Base-by-base conservation (phyloP, 92 coral and sea anemone genomes). In the Ricordea florida region DNA sequence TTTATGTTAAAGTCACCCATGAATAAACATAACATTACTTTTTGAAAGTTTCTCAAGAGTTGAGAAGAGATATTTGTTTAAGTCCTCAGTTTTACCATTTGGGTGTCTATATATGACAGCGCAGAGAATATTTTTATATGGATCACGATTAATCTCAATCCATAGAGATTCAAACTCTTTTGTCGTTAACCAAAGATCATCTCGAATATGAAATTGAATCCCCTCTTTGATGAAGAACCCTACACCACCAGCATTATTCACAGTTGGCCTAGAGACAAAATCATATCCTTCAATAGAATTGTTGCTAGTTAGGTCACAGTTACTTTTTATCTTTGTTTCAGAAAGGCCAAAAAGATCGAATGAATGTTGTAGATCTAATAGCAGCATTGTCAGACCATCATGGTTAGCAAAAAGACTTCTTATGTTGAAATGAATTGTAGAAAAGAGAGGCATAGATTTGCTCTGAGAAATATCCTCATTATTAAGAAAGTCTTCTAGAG, bases 381-480 rank as follows among this genome's bases (percentile, higher is more conserved):
- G 57, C 35, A 65, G 53, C 48, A 41, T 25, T 36, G 57, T 15
- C 51, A 79, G 9, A 27, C 51, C 55, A 29, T 53, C 61, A 33
- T 67, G 57, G 47, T 79, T 79, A 27, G 78, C 85, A 43, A 56
- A 28, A 16, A 67, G 69, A 44, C 70, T 67, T 33, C 85, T 57
- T 10, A 67, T 46, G 42, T 79, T 79, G 40, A 40, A 41, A 32
- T 79, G 85, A 5, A 79, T 36, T 4, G 69, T 49, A 16, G 85
- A 15, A 18, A 68, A 62, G n/a, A 50, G 21, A 21, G 41, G 55
- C 66, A 14, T 50, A 13, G 23, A 11, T 21, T 50, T 63, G 31
- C 44, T 47, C 36, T 50, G 20, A 18, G 16, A 24, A 63, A 76
- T 50, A 8, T 32, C 35, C 37, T 63, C 63, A 13, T 47, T 34